Evolutionary conservation across 2,797 vertebrate genomes (phyloP), one percentile per base, ranked within the genome.

Genomic region (Chiroxiphia lanceolata): DNA sequence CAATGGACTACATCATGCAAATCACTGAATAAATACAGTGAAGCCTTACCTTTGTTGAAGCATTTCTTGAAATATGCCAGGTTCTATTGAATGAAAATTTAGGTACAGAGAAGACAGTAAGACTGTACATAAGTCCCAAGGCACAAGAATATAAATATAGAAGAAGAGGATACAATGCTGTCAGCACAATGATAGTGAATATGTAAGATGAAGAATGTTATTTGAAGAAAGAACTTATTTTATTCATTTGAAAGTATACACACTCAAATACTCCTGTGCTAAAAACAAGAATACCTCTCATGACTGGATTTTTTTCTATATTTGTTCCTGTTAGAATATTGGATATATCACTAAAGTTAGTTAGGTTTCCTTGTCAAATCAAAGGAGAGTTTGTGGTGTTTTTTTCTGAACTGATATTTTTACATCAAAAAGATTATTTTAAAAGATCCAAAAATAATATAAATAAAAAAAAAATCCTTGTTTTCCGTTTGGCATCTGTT

Each of bases 361-460:
- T 50, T 80, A 83, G 13, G 15, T 77, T 94, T 74, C 7, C 36
- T 61, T 81, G 31, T 10, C 38, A 81, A 93, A 93, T 51, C 29
- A 86, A 45, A 80, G 19, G 25, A 72, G 22, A 69, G 4, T 1
- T 2, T 18, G 3, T 53, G 50, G 9, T 3, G 0, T 1, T 1
- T 14, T 87, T 86, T 76, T 14, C 25, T 80, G 29, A 91, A 71
- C 21, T 4, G 3, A 38, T 64, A 81, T 64, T 90, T 90, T 93
- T 78, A 77, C 3, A 19, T 61, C 26, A 77, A 95, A 87, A 91
- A 42, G 0, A 40, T 25, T 1, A 14, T 63, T 78, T 83, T 45
- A 45, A 89, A 93, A 70, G 9, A 60, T 15, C 3, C 0, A 0
- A 38, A 86, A 60, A 67, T 44, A 17, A 51, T 54, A 57, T 26